A percentile compares a stretch with the other conserved stretches of the same genome.
Evolutionary conservation across 2,113 vertebrate genomes (phyloP).

Genomic region (Prietella phreatophila): DNA sequence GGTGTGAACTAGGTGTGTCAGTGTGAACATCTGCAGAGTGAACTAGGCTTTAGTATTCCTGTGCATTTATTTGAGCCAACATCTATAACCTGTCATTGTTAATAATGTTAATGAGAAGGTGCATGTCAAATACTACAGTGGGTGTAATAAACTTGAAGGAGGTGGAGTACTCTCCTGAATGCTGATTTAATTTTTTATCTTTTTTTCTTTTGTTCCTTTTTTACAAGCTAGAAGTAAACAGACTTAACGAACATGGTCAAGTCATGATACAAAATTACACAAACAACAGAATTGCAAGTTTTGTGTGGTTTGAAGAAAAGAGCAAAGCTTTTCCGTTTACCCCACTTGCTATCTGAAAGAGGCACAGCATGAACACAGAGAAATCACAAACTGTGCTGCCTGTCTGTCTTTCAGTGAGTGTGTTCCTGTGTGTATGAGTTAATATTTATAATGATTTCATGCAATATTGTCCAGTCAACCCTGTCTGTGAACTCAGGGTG

Average conservation of each 20-base stretch:
- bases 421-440: not conserved
- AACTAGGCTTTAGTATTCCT: too few relatives aligned
- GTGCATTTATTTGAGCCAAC: not conserved
- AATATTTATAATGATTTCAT: not conserved
- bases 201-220: too few relatives aligned
- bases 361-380: not conserved
- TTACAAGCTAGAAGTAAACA: not conserved
- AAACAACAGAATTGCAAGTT: not conserved
- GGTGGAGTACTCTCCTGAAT: not conserved
- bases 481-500: too few relatives aligned
- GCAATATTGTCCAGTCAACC: too few relatives aligned
- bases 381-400: not conserved
- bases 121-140: not conserved
- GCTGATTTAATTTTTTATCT: not conserved
- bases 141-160: not conserved
- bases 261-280: not conserved
- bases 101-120: not conserved
- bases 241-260: not conserved
- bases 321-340: not conserved
- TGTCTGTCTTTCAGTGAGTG: not conserved
- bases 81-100: not conserved
- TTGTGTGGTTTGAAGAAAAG: not conserved
- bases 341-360: not conserved
- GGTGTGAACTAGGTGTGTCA: too few relatives aligned
- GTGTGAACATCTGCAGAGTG: too few relatives aligned